Conservation (phyloP, 1,140 invertebrate genomes). For the Scylla paramamosain region DNA sequence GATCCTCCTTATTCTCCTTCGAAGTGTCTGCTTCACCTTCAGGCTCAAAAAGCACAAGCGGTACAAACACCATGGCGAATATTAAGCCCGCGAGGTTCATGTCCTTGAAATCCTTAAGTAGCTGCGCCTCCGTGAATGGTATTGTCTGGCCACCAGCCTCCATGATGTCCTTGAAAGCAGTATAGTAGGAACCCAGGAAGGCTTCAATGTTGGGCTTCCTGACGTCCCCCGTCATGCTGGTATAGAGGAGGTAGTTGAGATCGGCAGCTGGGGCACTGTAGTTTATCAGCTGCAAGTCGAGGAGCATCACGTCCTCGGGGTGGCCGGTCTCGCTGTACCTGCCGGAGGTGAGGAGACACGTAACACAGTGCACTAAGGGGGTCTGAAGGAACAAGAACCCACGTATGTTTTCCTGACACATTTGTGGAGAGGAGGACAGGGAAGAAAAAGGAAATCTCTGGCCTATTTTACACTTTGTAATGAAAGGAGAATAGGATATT, state of each 20-base stretch:
- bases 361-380: not conserved
- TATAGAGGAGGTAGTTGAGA: conserved; percentile 67
- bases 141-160: not conserved
- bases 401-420: too few species aligned
- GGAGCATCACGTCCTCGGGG: conserved; percentile 40
- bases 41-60: not conserved
- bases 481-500: not conserved
- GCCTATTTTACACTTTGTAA: not conserved
- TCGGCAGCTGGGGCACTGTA: conserved; percentile 34
- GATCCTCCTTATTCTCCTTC: not conserved
- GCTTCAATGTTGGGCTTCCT: conserved; percentile 35
- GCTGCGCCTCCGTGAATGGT: conserved; percentile 29
- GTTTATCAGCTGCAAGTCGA: conserved; percentile 55
- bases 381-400: not conserved
- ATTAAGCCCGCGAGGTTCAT: not conserved
- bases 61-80: not conserved
- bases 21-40: not conserved
- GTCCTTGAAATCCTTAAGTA: conserved; percentile 4
- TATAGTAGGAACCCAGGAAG: conserved; percentile 53
- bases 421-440: too few species aligned
- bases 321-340: conserved; percentile 57
- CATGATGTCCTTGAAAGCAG: conserved; percentile 35
- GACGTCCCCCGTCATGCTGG: conserved; percentile 47
- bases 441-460: too few species aligned
- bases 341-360: not conserved